Evolutionary conservation across 2,888 invertebrate genomes (phyloP), one percentile per base, ranked within the genome.

Genomic region (Biston betularia): DNA sequence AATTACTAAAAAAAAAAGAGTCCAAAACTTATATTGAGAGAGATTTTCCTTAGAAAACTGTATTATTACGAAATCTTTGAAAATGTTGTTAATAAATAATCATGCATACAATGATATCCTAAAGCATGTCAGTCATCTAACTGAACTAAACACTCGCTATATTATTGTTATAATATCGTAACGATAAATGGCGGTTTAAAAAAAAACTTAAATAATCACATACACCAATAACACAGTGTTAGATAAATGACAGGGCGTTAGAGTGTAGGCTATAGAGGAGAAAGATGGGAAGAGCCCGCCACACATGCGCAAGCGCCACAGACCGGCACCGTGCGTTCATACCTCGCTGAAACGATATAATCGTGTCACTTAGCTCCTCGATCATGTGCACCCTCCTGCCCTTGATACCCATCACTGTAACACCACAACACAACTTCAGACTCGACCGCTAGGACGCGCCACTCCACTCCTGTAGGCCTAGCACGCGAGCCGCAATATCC

Each of bases 291-390:
- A 84, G 83, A 82, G 78, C 80, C 88, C 89, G 80, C 80, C 86
- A 88, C 87, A 91, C 92, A 92, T 93, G 90, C 92, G 79, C 77
- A 87, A 88, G 85, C 84, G 82, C 73, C 74, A 78, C 65, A 75
- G 76, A 76, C 78, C 83, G 80, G 79, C 83, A 79, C 84, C 85
- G 88, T 88, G 90, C 88, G 78, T 86, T 90, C 95, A 96, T 98
- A 98, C 98, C 98, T 98, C 98, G 96, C 96, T 99, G 98, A 96
- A 99, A 99, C 92, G 98, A 98, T 95, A 99, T 98, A 93, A 99
- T 98, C 89, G 98, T 98, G 95, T 98, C 98, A 95, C 98, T 98
- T 94, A 99, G 96, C 95, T 98, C 98, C 95, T 99, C 99, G 94
- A 99, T 99, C 97, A 98, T 98, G 95, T 98, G 98, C 94, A 99